phyloP scores from a whole-genome alignment of 2,797 vertebrate genomes.

The Hydrophis major region DNA sequence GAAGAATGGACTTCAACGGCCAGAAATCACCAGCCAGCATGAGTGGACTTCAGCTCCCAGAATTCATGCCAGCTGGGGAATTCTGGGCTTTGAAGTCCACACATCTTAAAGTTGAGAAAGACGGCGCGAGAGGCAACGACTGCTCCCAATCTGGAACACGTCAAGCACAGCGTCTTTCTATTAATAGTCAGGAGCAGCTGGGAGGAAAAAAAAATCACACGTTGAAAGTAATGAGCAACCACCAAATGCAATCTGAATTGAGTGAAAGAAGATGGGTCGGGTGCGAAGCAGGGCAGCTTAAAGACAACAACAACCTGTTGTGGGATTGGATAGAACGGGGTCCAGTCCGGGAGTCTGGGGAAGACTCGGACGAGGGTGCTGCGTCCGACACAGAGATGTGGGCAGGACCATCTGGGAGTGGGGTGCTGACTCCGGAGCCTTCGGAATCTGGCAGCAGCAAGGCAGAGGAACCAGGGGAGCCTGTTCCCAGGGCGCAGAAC shows the following conservation, averaged over 20 bases:
- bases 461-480: no score
- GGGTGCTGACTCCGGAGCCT: no score
- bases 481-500: no score
- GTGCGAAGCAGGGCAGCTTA: no score
- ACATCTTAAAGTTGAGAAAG: background rate
- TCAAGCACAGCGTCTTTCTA: background rate
- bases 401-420: no score
- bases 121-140: background rate
- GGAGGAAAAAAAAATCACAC: background rate
- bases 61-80: background rate
- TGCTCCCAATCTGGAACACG: background rate
- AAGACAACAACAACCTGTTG: no score
- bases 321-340: no score
- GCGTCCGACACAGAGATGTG: no score
- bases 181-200: background rate
- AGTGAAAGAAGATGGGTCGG: background rate
- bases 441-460: no score
- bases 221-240: background rate
- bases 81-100: background rate
- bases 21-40: no score
- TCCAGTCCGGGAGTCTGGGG: no score
- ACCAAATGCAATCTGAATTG: background rate
- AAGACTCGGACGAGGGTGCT: no score
- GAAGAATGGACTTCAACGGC: background rate
- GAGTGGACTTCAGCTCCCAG: background rate